Evolutionary conservation across 2,888 invertebrate genomes (phyloP).

Genomic region (Lepeophtheirus nordmannii): DNA sequence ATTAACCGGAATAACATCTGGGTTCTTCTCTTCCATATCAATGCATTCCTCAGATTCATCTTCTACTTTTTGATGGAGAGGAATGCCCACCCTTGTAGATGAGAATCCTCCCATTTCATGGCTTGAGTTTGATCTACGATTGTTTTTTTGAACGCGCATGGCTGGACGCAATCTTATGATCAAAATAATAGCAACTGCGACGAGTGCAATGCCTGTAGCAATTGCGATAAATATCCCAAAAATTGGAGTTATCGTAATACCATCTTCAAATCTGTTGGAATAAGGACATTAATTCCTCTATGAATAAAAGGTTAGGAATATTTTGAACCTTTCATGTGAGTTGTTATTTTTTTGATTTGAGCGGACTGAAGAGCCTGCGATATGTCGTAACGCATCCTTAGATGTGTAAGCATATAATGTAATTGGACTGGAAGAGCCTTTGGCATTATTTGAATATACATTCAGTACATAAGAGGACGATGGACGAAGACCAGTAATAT

Average conservation of each 20-base stretch:
- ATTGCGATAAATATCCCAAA: conserved; percentile 15
- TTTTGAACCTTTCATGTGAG: too few species aligned
- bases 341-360: not conserved
- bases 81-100: not conserved
- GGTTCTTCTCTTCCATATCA: conserved; percentile 18
- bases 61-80: not conserved
- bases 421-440: conserved; percentile 4
- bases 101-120: not conserved
- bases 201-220: conserved; percentile 9
- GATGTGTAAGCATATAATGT: conserved; percentile 14
- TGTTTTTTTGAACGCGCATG: not conserved
- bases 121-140: not conserved
- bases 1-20: conserved; percentile 11
- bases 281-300: too few species aligned
- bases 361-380: conserved; percentile 3
- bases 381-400: conserved; percentile 15
- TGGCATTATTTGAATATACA: conserved; percentile 7
- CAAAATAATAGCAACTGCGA: conserved; percentile 20
- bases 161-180: conserved; percentile 5
- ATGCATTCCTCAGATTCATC: conserved; percentile 17
- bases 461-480: conserved; percentile 11
- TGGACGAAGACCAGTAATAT: conserved; percentile 7
- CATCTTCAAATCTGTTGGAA: not conserved
- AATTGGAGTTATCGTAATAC: conserved; percentile 5
- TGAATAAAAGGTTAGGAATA: too few species aligned